Percentiles rank a stretch among this genome's conserved stretches.
phyloP scores from a whole-genome alignment of 2,797 vertebrate genomes.

The Acanthurus tractus region DNA sequence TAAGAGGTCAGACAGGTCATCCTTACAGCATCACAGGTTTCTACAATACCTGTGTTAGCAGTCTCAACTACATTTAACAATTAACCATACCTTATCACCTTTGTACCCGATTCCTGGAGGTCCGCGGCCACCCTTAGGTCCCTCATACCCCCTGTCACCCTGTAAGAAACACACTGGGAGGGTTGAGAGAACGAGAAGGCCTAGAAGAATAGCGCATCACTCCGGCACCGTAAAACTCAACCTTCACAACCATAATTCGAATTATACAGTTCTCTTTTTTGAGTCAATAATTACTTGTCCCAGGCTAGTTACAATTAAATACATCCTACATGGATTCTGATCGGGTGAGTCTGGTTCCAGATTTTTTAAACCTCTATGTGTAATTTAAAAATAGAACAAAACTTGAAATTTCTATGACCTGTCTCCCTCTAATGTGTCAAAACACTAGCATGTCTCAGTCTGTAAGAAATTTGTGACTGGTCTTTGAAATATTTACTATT shows the following conservation, averaged over 20 bases:
- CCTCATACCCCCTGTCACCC: slow-evolving; percentile 90
- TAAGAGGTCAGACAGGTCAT: slow-evolving; percentile 31
- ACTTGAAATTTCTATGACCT: not conserved
- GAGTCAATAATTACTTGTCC: too few species aligned
- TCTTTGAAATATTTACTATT: not conserved
- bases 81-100: slow-evolving; percentile 88
- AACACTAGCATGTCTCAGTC: not conserved
- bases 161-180: slow-evolving; percentile 52
- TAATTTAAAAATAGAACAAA: not conserved
- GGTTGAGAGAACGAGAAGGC: not conserved
- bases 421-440: not conserved
- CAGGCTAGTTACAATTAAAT: too few species aligned
- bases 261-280: not conserved
- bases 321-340: too few species aligned
- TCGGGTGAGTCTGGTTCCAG: not conserved
- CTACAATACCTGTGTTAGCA: not conserved
- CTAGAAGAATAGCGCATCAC: not conserved
- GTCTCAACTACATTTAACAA: not conserved
- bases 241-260: not conserved
- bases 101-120: slow-evolving; percentile 82
- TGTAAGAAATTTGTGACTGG: not conserved
- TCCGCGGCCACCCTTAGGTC: slow-evolving; percentile 84
- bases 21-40: slow-evolving; percentile 21
- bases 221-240: not conserved
- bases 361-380: not conserved